These are phyloP conservation scores for Ischnura elegans DNA, from an alignment of 2,888 invertebrate genomes.

Conservation along the genomic window DNA sequence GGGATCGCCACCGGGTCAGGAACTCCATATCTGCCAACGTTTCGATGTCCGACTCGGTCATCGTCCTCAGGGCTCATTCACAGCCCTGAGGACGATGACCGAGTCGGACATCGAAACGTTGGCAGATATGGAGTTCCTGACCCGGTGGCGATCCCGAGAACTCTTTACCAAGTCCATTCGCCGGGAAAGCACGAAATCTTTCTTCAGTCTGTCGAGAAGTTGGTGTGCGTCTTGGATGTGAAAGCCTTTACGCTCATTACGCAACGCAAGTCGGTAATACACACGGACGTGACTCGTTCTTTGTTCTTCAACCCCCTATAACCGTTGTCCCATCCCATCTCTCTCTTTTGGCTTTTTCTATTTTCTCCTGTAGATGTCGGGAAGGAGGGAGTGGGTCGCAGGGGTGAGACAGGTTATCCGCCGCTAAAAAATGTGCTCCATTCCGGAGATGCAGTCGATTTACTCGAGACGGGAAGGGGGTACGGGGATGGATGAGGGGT, in stretches of 20 bases:
- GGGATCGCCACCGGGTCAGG: too few species aligned
- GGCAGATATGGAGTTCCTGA: too few species aligned
- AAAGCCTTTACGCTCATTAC: neutral
- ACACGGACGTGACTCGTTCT: slow-evolving; percentile 5
- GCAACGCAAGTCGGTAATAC: neutral
- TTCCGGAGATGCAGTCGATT: slow-evolving; percentile 35
- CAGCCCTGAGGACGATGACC: too few species aligned
- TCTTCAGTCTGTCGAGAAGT: too few species aligned
- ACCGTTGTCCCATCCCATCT: neutral
- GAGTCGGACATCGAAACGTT: too few species aligned
- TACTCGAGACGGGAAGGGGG: slow-evolving; percentile 14
- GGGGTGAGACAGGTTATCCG: neutral
- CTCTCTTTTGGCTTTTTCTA: neutral
- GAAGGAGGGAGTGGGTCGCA: neutral
- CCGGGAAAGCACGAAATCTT: too few species aligned
- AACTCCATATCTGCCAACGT: too few species aligned
- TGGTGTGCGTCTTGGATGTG: neutral
- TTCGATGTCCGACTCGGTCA: too few species aligned
- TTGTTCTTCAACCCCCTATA: neutral
- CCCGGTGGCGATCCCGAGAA: too few species aligned
- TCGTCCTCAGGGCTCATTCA: too few species aligned
- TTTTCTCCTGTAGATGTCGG: too few species aligned
- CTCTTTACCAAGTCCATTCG: too few species aligned
- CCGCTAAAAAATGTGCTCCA: neutral
- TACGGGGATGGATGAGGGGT: neutral